Evolutionary conservation across 2,888 invertebrate species (phyloP), one percentile per base, ranked within the genome.

Genomic region (Lapara coniferarum): DNA sequence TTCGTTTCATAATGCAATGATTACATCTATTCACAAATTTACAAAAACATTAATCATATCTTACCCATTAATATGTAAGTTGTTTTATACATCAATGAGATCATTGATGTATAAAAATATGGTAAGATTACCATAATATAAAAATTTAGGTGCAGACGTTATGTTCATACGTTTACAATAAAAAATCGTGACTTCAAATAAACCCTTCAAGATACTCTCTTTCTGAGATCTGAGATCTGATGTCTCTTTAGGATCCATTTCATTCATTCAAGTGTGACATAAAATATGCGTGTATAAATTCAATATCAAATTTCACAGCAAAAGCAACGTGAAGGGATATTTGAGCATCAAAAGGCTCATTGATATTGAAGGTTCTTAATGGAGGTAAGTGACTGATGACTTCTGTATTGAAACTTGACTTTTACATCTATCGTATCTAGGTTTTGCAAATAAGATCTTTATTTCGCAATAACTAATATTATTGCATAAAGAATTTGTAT

Each of bases 241-340:
- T n/a, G 19, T 16, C 19, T 49, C 49, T 12, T 63, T 12, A 19
- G 49, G 14, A 25, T 46, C 46, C n/a, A 59, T 16, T 16, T 46
- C 16, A 12, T 3, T 16, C 59, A 59, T 10, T 12, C 16, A 16
- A n/a, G 59, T 46, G 59, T 63, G 63, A 63, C 19, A 63, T 63
- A 49, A 49, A 12, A 19, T 7, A 49, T 13, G 63, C 19, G 12
- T 16, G 44, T 59, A 46, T 59, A 77, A 73, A 66, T 67, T 72
- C 77, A 77, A 79, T 78, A 66, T 74, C 51, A 49, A 74, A 72
- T 75, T 75, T 66, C 52, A 19, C 63, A 49, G 63, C 16, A 63
- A 49, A 46, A 59, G 63, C 49, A 6, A 46, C 46, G 63, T 63
- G 19, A 49, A 63, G 19, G 19, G 49, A 49, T 46, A 46, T 63